phyloP scores from a whole-genome alignment of 2,888 invertebrate species.

The Erebia epiphron region DNA sequence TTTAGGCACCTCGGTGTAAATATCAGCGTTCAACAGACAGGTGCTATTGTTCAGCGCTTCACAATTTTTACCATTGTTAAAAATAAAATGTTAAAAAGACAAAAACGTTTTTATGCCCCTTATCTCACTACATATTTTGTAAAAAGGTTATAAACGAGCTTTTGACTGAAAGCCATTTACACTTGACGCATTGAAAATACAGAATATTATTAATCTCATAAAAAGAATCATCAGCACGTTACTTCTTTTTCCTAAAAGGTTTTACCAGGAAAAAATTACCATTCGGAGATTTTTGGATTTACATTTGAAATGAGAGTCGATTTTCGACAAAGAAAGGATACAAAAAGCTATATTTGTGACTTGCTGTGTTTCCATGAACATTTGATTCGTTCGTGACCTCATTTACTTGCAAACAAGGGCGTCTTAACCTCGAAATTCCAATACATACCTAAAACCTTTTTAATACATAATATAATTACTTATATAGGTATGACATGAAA shows the following conservation, averaged over 20 bases:
- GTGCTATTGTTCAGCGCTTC: constrained; percentile 9
- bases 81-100: constrained; percentile 1
- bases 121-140: constrained; percentile 4
- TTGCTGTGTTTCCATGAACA: constrained; percentile 50
- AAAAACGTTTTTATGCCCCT: constrained; percentile 1
- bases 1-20: background rate
- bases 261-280: constrained; percentile 24
- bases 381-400: constrained; percentile 55
- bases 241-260: constrained; percentile 19
- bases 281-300: constrained; percentile 29
- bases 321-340: constrained; percentile 29
- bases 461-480: background rate
- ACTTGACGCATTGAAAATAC: background rate
- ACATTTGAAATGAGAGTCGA: constrained; percentile 19
- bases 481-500: background rate
- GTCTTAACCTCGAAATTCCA: constrained; percentile 36
- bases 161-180: constrained; percentile 4
- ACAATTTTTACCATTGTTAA: constrained; percentile 13
- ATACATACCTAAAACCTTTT: background rate
- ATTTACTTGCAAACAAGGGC: constrained; percentile 54
- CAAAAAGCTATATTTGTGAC: constrained; percentile 40
- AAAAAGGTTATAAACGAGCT: constrained; percentile 16
- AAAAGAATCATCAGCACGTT: constrained; percentile 19
- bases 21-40: background rate
- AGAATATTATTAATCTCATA: constrained; percentile 2